Evolutionary conservation across 2,888 invertebrate genomes (phyloP).

Genomic region (Ethmia dodecea): DNA sequence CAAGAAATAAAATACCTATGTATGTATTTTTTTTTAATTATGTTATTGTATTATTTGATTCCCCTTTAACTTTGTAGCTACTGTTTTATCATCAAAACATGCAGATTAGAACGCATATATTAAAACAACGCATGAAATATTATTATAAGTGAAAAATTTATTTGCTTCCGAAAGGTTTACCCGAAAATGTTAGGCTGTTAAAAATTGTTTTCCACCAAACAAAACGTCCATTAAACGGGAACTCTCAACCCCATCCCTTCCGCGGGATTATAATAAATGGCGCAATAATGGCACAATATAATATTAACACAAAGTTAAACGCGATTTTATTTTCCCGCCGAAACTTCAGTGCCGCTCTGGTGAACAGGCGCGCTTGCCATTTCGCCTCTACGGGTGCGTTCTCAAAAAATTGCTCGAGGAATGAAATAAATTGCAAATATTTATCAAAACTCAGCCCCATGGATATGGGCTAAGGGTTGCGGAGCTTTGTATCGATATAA

Average conservation of each 20-base stretch:
- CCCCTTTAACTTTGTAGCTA: too few species aligned
- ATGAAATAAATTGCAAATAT: slow-evolving; percentile 69
- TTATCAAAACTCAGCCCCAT: slow-evolving; percentile 58
- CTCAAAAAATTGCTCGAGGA: slow-evolving; percentile 60
- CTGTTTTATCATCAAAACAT: slow-evolving; percentile 19
- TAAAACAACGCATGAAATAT: slow-evolving; percentile 39
- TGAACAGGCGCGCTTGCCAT: slow-evolving; percentile 48
- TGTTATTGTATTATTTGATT: too few species aligned
- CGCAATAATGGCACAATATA: slow-evolving; percentile 76
- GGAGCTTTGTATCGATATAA: background rate
- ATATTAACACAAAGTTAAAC: slow-evolving; percentile 78
- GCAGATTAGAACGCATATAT: slow-evolving; percentile 16
- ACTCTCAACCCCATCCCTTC: slow-evolving; percentile 72
- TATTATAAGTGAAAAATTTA: slow-evolving; percentile 49
- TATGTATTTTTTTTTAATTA: too few species aligned
- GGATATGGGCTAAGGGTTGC: slow-evolving; percentile 37
- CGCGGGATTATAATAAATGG: slow-evolving; percentile 73
- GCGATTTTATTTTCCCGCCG: slow-evolving; percentile 70
- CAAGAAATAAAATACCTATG: too few species aligned
- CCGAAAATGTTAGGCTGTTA: slow-evolving; percentile 56
- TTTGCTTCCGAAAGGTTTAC: slow-evolving; percentile 50
- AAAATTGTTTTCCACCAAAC: slow-evolving; percentile 66
- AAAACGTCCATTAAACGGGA: slow-evolving; percentile 72
- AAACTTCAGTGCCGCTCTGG: slow-evolving; percentile 58
- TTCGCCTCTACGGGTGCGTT: slow-evolving; percentile 51